Evolutionary conservation across 2,113 vertebrate species (phyloP).

Genomic region (Cervus canadensis): DNA sequence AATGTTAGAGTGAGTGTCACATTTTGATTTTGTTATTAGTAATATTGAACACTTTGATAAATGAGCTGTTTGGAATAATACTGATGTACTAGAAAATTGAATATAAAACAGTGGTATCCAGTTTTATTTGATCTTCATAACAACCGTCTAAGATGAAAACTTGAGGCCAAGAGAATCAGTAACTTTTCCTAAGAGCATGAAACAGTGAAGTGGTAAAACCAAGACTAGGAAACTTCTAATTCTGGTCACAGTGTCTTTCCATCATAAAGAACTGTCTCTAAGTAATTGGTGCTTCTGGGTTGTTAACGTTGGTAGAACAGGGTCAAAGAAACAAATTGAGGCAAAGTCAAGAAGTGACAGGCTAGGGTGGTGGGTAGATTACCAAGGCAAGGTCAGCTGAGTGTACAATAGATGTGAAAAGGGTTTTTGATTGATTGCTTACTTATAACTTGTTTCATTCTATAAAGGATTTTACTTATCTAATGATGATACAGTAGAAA

Average conservation of each 20-base stretch:
- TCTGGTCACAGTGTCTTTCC: background rate
- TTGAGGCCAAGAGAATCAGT: background rate
- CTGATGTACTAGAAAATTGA: background rate
- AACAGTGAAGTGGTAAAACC: background rate
- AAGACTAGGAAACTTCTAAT: background rate
- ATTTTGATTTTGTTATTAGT: background rate
- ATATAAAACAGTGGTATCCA: background rate
- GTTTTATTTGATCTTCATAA: background rate
- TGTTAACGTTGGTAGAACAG: background rate
- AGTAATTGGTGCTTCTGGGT: background rate
- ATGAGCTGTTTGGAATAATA: background rate
- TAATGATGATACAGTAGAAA: background rate
- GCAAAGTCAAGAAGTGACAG: background rate
- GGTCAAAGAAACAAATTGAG: background rate
- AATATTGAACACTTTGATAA: background rate
- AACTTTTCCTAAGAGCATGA: background rate
- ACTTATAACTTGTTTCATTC: background rate
- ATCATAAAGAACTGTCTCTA: background rate
- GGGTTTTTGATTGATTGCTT: background rate
- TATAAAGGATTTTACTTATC: slow-evolving; percentile 10
- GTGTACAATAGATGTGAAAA: background rate
- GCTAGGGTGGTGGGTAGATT: background rate
- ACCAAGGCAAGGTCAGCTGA: background rate
- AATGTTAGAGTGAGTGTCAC: background rate
- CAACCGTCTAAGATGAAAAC: background rate